Evolutionary conservation across 2,113 vertebrate species (phyloP), one percentile per base, ranked within the genome.

Genomic region (Phalacrocorax brasilianus): DNA sequence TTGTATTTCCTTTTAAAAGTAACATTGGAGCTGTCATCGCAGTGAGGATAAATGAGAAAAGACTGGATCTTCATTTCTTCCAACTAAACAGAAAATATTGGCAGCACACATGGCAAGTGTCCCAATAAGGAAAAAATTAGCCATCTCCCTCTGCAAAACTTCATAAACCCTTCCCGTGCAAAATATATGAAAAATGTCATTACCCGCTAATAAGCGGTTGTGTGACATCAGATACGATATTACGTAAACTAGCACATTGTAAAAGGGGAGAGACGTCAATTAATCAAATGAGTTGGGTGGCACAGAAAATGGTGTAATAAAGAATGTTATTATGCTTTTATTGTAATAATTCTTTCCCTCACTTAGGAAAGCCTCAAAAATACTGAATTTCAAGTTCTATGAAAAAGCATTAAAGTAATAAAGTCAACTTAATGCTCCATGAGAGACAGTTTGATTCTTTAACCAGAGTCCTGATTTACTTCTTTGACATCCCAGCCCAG

Each of bases 1-100:
- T 14, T 0, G 14, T 3, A 1, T 18, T 53, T n/a, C 20, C 1
- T 12, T 23, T 32, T 2, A 12, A 63, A 35, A 35, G 76, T n/a
- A 23, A 30, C 59, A 40, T 2, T 4, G 0, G 76, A 27, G 47
- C 56, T 71, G 68, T 23, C 93, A 19, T 32, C 22, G 0, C 26
- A 6, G 67, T 0, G 1, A 33, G 35, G 67, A 56, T 19, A 30
- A 72, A 44, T 18, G 22, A 59, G 75, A 24, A 27, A 49, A 52
- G 26, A n/a, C 30, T 24, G 50, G 44, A 12, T 22, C 5, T 10
- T 38, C 40, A 27, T 33, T 89, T 84, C 30, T n/a, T 45, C 50
- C 44, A 23, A 62, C 56, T 75, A n/a, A 79, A 66, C 17, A 40
- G 65, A 92, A 93, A 68, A 76, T 49, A 6, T 4, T 13, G 11